Evolutionary conservation across 2,797 vertebrate genomes (phyloP).

Genomic region (Manis crassicaudata): DNA sequence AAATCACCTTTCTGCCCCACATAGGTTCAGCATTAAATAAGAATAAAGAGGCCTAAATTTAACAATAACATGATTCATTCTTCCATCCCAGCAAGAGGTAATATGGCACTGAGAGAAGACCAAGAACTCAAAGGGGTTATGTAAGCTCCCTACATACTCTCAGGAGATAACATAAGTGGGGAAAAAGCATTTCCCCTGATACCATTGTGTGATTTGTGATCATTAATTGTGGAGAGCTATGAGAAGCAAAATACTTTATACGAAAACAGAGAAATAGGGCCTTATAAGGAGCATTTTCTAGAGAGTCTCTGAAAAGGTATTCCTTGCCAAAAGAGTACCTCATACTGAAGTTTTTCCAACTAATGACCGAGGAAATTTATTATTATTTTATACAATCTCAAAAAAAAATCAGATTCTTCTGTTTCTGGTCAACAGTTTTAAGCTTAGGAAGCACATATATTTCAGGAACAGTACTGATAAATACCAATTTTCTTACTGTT

Average conservation of each 20-base stretch:
- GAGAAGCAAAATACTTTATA: neutral
- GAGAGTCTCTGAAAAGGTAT: neutral
- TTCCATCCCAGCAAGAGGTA: neutral
- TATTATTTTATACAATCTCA: constrained; percentile 19
- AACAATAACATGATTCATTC: neutral
- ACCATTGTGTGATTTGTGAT: neutral
- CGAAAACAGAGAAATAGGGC: neutral
- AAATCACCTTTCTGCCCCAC: neutral
- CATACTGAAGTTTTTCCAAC: neutral
- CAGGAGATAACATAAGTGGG: neutral
- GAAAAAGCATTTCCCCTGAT: neutral
- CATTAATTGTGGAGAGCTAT: neutral
- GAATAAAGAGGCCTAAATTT: neutral
- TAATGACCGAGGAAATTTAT: neutral
- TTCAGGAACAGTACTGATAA: neutral
- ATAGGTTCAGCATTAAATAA: constrained; percentile 33
- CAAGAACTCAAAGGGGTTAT: neutral
- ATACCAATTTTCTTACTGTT: neutral
- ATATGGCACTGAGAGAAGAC: neutral
- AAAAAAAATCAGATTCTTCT: neutral
- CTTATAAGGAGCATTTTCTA: neutral
- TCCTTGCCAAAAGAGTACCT: neutral
- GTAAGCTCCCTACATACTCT: neutral
- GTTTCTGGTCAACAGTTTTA: neutral
- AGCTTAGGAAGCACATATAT: neutral